These are phyloP conservation scores for Sceloporus undulatus DNA, from an alignment of 2,113 vertebrate genomes.

Conservation along the genomic window DNA sequence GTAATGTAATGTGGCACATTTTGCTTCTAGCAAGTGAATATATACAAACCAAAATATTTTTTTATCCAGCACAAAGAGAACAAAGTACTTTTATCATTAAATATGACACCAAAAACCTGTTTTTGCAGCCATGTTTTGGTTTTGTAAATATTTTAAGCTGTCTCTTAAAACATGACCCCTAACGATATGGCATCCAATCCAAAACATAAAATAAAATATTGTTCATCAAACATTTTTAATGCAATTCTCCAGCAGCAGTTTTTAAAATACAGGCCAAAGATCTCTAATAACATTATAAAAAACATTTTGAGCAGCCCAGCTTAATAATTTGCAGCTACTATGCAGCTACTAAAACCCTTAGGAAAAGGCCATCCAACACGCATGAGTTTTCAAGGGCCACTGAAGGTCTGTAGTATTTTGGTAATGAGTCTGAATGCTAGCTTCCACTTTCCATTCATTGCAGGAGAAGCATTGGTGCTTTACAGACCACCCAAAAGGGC, in stretches of 20 bases:
- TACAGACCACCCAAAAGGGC: no score
- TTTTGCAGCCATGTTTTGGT: background rate
- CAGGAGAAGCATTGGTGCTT: background rate
- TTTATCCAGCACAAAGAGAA: slow-evolving; percentile 72
- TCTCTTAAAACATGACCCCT: background rate
- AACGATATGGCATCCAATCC: background rate
- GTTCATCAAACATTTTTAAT: background rate
- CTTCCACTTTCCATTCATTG: background rate
- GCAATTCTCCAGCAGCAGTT: background rate
- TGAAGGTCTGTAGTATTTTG: background rate
- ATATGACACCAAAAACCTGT: slow-evolving; percentile 36
- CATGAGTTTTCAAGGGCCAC: background rate
- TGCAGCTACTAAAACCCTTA: background rate
- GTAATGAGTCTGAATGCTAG: background rate
- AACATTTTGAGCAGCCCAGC: background rate
- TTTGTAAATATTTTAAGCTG: background rate
- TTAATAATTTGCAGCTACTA: background rate
- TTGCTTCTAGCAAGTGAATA: slow-evolving; percentile 71
- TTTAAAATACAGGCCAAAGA: background rate
- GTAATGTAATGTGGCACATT: slow-evolving; percentile 79
- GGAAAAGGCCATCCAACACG: background rate
- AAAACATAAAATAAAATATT: background rate
- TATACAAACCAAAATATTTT: slow-evolving; percentile 68
- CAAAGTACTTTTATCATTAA: slow-evolving; percentile 69
- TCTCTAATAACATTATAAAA: background rate